Evolutionary conservation across 2,888 invertebrate species (phyloP), one percentile per base, ranked within the genome.

Genomic region (Caenorhabditis afra): DNA sequence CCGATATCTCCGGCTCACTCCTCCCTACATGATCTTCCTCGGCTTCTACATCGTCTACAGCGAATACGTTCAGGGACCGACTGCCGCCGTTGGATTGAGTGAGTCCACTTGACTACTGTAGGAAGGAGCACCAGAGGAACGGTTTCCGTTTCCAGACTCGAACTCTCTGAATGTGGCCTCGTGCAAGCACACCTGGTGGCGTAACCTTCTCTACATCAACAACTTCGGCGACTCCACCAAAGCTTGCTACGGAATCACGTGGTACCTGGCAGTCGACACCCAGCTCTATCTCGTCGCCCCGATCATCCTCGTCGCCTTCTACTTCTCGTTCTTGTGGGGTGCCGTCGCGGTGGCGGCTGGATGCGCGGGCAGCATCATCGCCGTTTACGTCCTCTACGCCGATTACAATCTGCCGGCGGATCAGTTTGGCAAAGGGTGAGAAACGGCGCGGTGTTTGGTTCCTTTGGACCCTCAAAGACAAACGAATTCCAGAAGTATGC

Each of bases 151-250:
- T 75, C 7, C 52, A 79, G 78, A 79, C 29, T 18, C 18, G 8
- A 44, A 52, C 10, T 29, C 62, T 2, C 49, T 49, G 7, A 49
- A 73, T 7, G 49, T 68, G n/a, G 61, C 62, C 4, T 50, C 66
- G 2, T 84, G 84, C 62, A 59, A 62, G 47, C 10, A 61, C 35
- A 49, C 67, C 37, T 77, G 81, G 81, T 82, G 82, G 82, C 41
- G 47, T 18, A 84, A 84, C 35, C 41, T 84, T 8, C 61, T 84
- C 10, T 82, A 82, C 55, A 84, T 84, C 49, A 84, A 84, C 52
- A 84, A 84, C 35, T 79, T 82, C 44, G 75, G 61, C 14, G 75
- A 59, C 18, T 44, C 58, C 20, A 49, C 65, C 14, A 62, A 70
- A 10, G 65, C 65, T 52, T 84, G 84, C 47, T 84, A 84, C 45